Evolutionary conservation across 2,888 invertebrate species (phyloP), one percentile per base, ranked within the genome.

Genomic region (Chelonus formosanus): DNA sequence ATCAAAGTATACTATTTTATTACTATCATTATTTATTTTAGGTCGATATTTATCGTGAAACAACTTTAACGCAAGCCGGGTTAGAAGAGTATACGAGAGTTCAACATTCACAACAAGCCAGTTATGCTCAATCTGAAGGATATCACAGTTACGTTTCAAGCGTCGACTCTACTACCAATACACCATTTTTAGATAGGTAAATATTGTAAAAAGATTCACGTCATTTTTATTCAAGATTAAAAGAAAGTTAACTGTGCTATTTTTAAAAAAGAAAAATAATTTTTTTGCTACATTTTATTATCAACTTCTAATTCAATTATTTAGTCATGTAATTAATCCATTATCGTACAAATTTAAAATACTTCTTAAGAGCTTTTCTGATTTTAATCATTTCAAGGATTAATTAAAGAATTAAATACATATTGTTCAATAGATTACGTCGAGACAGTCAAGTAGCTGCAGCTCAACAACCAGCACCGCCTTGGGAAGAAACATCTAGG

Each of bases 101-200:
- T 62, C 84, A 84, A 35, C 91, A 91, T 80, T 90, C 90, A 74
- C 91, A 90, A 77, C 91, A 91, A 78, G 88, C 90, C 48, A 91
- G 91, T 61, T 92, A 92, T 84, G 92, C 92, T 59, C 92, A 92
- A 78, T 91, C 91, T 61, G 92, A 92, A 84, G 92, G 92, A 60
- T 92, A 92, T 83, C 92, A 92, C 81, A 91, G 92, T 81, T 92
- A 92, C 82, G 92, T 92, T 35, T 91, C 91, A 67, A 91, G 91
- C 78, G 90, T 91, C 47, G 92, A 92, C 81, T 91, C 91, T 5
- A 91, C 90, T 60, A 86, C 85, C 31, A 84, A 81, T 44, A 92
- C 92, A 4, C 92, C 92, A 44, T 91, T 93, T 52, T 53, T 54
- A 7, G 48, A 50, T 45, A 56, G 57, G 54, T 61, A 36, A 50